These are phyloP conservation scores for Python bivittatus DNA, from an alignment of 2,113 vertebrate genomes.

Conservation along the genomic window DNA sequence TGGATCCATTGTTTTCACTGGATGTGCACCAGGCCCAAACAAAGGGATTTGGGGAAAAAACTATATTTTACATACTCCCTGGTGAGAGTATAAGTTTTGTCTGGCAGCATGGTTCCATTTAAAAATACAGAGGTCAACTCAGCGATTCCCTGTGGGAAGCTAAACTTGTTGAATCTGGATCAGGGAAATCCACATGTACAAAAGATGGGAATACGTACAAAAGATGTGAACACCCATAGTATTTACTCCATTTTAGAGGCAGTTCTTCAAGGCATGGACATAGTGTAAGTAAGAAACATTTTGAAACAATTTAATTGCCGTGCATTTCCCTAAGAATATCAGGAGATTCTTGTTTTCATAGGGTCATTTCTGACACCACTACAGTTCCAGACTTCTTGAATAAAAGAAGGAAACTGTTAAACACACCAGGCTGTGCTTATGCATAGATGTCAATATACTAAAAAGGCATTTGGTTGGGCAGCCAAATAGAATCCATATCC, in stretches of 20 bases:
- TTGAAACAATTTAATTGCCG: neutral
- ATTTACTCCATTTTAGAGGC: neutral
- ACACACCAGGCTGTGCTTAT: neutral
- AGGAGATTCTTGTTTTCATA: neutral
- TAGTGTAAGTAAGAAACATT: neutral
- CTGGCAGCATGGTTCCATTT: neutral
- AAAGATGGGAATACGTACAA: neutral
- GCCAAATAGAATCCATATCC: neutral
- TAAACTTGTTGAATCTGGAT: neutral
- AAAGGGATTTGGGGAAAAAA: neutral
- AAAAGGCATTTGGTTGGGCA: neutral
- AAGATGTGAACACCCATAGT: neutral
- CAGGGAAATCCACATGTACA: neutral
- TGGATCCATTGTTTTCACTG: conserved; percentile 13
- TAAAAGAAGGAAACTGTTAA: neutral
- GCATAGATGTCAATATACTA: neutral
- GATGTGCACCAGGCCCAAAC: conserved; percentile 16
- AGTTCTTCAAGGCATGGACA: neutral
- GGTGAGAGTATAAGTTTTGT: conserved; percentile 2
- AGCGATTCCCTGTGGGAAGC: neutral
- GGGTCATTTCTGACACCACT: neutral
- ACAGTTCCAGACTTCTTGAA: neutral
- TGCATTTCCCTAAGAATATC: neutral
- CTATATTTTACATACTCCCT: neutral
- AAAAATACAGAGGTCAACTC: conserved; percentile 8